phyloP scores from a whole-genome alignment of 2,888 invertebrate genomes.

The Dryococelus australis region DNA sequence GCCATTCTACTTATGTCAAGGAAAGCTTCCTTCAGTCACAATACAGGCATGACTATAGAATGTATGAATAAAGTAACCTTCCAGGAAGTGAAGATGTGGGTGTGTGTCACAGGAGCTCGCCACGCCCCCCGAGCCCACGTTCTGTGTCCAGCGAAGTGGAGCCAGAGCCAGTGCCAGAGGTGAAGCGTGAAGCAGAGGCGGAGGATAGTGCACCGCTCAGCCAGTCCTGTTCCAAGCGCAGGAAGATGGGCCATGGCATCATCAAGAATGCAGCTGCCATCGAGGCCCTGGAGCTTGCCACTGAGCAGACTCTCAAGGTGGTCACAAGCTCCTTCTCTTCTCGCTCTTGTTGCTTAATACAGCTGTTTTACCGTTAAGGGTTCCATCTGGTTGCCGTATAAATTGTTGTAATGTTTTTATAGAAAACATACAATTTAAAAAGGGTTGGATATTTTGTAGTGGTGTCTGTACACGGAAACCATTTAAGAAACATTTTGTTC shows the following conservation, averaged over 20 bases:
- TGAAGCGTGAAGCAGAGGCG: constrained; percentile 49
- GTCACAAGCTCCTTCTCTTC: neutral
- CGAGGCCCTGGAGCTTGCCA: constrained; percentile 74
- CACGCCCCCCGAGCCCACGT: neutral
- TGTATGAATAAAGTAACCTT: no score
- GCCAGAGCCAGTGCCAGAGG: neutral
- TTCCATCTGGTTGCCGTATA: constrained; percentile 24
- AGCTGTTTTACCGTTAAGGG: neutral
- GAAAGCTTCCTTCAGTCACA: no score
- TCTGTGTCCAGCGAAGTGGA: constrained; percentile 20
- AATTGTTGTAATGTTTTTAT: neutral
- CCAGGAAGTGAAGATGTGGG: no score
- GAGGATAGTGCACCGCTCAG: constrained; percentile 43
- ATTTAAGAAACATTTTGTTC: no score
- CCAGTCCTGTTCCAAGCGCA: constrained; percentile 33
- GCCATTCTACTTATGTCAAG: no score
- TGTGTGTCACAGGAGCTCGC: constrained; percentile 7
- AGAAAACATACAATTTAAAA: no score
- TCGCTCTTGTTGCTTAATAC: neutral
- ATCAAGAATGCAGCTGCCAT: constrained; percentile 68
- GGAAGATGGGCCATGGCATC: constrained; percentile 58
- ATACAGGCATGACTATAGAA: no score
- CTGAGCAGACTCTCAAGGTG: constrained; percentile 73
- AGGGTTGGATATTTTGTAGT: no score
- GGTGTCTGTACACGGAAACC: no score